Percentiles rank a stretch among this genome's conserved stretches.
phyloP scores from a whole-genome alignment of 1,140 invertebrate species.

The Pseudomyrmex cubaensis region DNA sequence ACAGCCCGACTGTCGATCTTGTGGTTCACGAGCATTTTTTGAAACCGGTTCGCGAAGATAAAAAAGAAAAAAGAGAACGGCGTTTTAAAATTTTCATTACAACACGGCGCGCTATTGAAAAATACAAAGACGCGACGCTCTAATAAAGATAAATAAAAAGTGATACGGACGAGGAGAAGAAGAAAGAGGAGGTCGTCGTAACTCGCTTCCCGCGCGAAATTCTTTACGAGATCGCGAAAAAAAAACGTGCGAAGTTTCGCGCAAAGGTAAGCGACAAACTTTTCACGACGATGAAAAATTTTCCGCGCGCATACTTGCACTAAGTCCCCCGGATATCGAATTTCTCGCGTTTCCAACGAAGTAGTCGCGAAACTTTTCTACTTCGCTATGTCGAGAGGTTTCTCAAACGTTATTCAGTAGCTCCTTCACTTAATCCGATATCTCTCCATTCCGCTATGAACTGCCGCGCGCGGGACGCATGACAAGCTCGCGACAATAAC shows the following conservation, averaged over 20 bases:
- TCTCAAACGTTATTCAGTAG: conserved; percentile 53
- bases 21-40: background rate
- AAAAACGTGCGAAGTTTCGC: conserved; percentile 48
- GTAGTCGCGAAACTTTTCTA: conserved; percentile 46
- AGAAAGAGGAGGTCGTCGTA: background rate
- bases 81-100: conserved; percentile 9
- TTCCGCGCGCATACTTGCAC: conserved; percentile 57
- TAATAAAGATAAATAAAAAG: conserved; percentile 54
- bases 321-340: conserved; percentile 55
- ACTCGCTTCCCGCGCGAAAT: conserved; percentile 30
- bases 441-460: conserved; percentile 33
- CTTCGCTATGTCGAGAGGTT: conserved; percentile 39
- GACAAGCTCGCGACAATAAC: conserved; percentile 12
- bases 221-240: conserved; percentile 32
- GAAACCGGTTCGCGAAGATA: background rate
- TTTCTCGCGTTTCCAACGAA: conserved; percentile 35
- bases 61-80: background rate
- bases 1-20: background rate
- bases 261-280: conserved; percentile 53
- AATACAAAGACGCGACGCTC: conserved; percentile 19
- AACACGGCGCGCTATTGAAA: conserved; percentile 37
- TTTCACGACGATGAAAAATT: conserved; percentile 53
- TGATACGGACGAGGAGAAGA: conserved; percentile 16
- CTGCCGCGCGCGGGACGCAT: background rate
- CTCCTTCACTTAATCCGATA: conserved; percentile 43